Evolutionary conservation across 1,140 invertebrate genomes (phyloP).

Genomic region (Brachionus asplanchnoidis): DNA sequence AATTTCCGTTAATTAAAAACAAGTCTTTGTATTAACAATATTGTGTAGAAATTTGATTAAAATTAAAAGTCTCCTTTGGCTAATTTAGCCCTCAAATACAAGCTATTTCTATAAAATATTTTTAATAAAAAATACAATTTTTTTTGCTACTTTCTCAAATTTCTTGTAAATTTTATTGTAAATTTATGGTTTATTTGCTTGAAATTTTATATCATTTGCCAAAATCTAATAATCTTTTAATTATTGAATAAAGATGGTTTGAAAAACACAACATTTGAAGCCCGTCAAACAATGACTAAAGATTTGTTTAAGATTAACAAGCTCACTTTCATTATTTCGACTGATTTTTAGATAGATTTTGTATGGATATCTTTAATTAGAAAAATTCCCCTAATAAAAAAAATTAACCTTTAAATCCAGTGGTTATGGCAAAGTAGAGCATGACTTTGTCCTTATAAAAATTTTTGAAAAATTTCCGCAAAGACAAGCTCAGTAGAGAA

Average conservation of each 20-base stretch:
- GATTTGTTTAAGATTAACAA: slow-evolving; percentile 4
- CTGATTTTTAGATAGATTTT: background rate
- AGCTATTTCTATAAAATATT: background rate
- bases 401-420: background rate
- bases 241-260: background rate
- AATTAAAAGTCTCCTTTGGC: background rate
- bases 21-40: background rate
- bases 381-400: background rate
- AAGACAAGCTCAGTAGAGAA: background rate
- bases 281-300: background rate
- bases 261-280: background rate
- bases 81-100: background rate
- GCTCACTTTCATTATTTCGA: background rate
- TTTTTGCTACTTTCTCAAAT: background rate
- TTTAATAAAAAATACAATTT: background rate
- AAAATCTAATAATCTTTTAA: slow-evolving; percentile 6
- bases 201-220: background rate
- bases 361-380: background rate
- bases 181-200: background rate
- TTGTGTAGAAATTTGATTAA: background rate
- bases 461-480: background rate
- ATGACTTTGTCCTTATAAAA: background rate
- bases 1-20: background rate
- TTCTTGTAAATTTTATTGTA: background rate
- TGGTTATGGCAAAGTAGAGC: background rate